Conservation (phyloP, 2,888 invertebrate genomes). For the Synanthedon tipuliformis region DNA sequence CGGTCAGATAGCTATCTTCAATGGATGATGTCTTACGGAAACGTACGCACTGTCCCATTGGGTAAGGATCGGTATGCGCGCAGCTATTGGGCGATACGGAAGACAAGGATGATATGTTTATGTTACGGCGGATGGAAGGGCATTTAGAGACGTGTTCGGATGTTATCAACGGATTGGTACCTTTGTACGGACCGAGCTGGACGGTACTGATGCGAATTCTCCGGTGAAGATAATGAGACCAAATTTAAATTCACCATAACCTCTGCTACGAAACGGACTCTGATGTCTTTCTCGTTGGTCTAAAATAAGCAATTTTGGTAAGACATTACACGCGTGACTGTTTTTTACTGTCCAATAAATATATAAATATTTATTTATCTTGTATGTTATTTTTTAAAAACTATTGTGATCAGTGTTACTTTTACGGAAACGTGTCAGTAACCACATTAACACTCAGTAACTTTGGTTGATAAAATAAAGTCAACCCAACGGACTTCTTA, state of each 20-base stretch:
- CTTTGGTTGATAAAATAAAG: no score
- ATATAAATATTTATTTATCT: no score
- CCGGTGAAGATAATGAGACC: background rate
- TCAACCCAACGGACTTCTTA: no score
- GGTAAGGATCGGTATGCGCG: conserved; percentile 42
- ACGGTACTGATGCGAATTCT: background rate
- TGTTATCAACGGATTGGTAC: conserved; percentile 18
- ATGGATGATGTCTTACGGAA: conserved; percentile 34
- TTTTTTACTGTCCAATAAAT: no score
- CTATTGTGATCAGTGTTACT: no score
- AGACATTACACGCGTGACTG: no score
- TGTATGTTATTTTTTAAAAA: no score
- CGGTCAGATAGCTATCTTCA: conserved; percentile 45
- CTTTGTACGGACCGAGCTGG: background rate
- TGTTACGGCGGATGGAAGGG: conserved; percentile 21
- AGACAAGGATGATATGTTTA: conserved; percentile 30
- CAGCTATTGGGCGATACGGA: conserved; percentile 6
- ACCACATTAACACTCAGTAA: no score
- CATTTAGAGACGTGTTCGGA: conserved; percentile 29
- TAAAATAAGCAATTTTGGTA: no score
- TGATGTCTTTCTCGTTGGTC: no score
- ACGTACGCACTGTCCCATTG: conserved; percentile 34
- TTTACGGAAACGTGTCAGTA: no score
- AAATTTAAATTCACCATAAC: background rate
- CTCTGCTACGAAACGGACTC: no score